Conservation (phyloP, 1,140 invertebrate species). For the Mya arenaria region DNA sequence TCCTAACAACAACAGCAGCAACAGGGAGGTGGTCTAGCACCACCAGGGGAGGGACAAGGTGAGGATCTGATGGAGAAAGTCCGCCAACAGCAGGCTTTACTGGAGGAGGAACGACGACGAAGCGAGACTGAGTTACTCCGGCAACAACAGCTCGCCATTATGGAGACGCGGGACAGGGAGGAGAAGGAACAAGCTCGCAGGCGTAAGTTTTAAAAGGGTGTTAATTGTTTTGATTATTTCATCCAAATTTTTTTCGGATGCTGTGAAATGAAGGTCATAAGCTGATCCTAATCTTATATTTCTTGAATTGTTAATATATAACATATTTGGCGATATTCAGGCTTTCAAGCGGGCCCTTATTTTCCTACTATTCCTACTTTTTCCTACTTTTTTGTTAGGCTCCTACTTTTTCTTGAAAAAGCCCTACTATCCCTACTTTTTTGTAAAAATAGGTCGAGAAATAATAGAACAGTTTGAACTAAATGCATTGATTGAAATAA, state of each 20-base stretch:
- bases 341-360: no score
- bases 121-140: slow-evolving; percentile 66
- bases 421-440: no score
- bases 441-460: no score
- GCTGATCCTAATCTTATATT: no score
- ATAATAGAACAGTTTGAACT: no score
- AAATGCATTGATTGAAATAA: no score
- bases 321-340: no score
- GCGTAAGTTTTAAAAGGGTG: slow-evolving; percentile 54
- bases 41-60: slow-evolving; percentile 48
- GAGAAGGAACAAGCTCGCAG: no score
- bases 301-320: no score
- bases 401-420: no score
- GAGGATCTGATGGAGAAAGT: slow-evolving; percentile 73
- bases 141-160: slow-evolving; percentile 73
- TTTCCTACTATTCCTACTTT: no score
- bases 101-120: slow-evolving; percentile 61
- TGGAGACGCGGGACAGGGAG: slow-evolving; percentile 73
- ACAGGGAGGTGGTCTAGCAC: slow-evolving; percentile 64
- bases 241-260: background rate
- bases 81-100: slow-evolving; percentile 73
- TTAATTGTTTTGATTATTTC: slow-evolving; percentile 46
- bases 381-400: no score
- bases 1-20: slow-evolving; percentile 9
- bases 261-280: background rate